Conservation (phyloP, 2,888 invertebrate genomes). For the Sminthurinus aureus region DNA sequence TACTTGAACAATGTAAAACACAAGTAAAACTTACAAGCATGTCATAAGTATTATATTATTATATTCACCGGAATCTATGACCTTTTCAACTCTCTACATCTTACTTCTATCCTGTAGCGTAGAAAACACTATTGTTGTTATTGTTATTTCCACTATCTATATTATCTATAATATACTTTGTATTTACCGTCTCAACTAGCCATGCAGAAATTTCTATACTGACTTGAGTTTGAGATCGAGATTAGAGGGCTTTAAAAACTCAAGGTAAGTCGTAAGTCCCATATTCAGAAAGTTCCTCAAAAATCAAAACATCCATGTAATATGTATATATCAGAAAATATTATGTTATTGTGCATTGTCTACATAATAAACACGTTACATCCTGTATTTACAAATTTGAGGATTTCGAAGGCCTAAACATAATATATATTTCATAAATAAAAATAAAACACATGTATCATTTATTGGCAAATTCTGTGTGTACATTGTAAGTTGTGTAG, state of each 20-base stretch:
- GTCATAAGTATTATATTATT: too few species aligned
- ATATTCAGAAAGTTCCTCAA: not conserved
- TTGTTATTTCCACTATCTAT: not conserved
- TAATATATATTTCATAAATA: too few species aligned
- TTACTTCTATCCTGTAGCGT: not conserved
- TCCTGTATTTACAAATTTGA: too few species aligned
- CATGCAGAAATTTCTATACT: not conserved
- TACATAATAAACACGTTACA: not conserved
- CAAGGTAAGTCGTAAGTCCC: not conserved
- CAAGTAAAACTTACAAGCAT: too few species aligned
- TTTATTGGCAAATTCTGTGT: too few species aligned
- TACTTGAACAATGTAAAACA: too few species aligned
- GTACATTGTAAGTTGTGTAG: too few species aligned
- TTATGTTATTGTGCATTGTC: not conserved
- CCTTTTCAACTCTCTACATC: not conserved
- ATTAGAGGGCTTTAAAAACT: not conserved
- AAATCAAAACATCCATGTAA: not conserved
- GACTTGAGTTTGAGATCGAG: not conserved
- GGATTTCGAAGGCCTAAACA: too few species aligned
- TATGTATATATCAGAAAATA: not conserved
- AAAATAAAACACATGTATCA: too few species aligned
- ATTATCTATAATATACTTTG: not conserved
- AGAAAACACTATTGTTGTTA: not conserved
- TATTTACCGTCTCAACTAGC: not conserved
- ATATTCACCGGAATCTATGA: not conserved